Percentiles rank a stretch among this genome's conserved stretches.
Evolutionary conservation across 2,797 vertebrate species (phyloP).

Genomic region (Pipistrellus kuhlii): DNA sequence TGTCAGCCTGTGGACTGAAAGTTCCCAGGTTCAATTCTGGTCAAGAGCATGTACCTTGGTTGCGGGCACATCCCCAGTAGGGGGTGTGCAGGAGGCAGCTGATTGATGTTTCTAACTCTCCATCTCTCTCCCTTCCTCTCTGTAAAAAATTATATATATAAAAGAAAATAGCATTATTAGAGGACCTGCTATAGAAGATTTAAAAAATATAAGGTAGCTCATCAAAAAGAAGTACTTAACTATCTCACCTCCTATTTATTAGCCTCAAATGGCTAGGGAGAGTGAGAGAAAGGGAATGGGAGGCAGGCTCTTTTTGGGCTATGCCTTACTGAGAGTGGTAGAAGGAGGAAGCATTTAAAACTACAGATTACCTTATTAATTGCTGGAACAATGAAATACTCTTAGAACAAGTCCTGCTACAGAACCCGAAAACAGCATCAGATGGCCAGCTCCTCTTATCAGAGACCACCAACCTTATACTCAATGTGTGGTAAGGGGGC

Average conservation of each 20-base stretch:
- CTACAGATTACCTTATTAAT: not conserved
- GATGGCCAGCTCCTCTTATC: not conserved
- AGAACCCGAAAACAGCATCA: not conserved
- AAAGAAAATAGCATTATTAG: not conserved
- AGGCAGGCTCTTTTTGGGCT: not conserved
- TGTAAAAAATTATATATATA: too few species aligned
- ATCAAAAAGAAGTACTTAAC: slow-evolving; percentile 7
- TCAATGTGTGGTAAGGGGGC: not conserved
- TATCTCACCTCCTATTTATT: not conserved
- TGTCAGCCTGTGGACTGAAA: too few species aligned
- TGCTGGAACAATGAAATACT: not conserved
- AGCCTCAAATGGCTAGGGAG: not conserved
- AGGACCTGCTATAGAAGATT: not conserved
- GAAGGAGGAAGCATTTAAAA: not conserved
- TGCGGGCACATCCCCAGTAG: too few species aligned
- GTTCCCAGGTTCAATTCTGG: too few species aligned
- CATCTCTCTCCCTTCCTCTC: too few species aligned
- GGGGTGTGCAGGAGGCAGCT: too few species aligned
- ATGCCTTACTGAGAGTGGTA: not conserved
- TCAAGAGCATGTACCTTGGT: too few species aligned
- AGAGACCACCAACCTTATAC: not conserved
- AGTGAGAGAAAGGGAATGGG: not conserved
- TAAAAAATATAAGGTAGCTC: slow-evolving; percentile 5
- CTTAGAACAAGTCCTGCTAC: not conserved
- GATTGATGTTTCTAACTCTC: too few species aligned